phyloP scores from a whole-genome alignment of 2,888 invertebrate genomes.

The Xestia c-nigrum region DNA sequence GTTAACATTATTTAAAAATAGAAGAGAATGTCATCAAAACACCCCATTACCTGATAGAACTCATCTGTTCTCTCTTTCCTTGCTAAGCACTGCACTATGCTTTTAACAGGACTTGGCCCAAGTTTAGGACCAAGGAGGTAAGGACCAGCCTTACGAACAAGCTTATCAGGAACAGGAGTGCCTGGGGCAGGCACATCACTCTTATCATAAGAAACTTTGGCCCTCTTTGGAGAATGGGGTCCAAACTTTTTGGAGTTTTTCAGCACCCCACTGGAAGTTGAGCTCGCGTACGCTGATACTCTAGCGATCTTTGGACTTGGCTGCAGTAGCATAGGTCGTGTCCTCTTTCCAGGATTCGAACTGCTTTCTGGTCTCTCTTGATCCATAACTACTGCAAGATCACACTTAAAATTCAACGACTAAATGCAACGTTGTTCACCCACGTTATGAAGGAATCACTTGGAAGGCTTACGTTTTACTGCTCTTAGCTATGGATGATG shows the following conservation, averaged over 20 bases:
- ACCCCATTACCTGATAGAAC: constrained; percentile 90
- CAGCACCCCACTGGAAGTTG: constrained; percentile 78
- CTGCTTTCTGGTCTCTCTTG: constrained; percentile 84
- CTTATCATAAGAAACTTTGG: constrained; percentile 78
- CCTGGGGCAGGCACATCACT: constrained; percentile 87
- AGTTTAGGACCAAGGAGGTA: constrained; percentile 93
- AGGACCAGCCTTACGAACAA: constrained; percentile 92
- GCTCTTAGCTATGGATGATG: constrained; percentile 16
- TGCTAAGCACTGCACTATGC: constrained; percentile 94
- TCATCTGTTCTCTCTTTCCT: constrained; percentile 93
- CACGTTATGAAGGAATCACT: constrained; percentile 31
- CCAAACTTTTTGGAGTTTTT: constrained; percentile 80
- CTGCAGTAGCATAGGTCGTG: constrained; percentile 86
- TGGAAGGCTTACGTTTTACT: constrained; percentile 35
- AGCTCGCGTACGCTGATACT: constrained; percentile 79
- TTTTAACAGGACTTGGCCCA: constrained; percentile 94
- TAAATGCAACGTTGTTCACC: constrained; percentile 22
- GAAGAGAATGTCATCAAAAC: constrained; percentile 19
- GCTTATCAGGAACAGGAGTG: constrained; percentile 88
- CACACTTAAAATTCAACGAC: constrained; percentile 32
- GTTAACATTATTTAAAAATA: constrained; percentile 29
- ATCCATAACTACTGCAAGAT: constrained; percentile 79
- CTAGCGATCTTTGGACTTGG: constrained; percentile 85
- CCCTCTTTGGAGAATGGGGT: constrained; percentile 74
- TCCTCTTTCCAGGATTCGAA: constrained; percentile 85